Evolutionary conservation across 2,888 invertebrate genomes (phyloP), one percentile per base, ranked within the genome.

Genomic region (Drosophila hamatofila): DNA sequence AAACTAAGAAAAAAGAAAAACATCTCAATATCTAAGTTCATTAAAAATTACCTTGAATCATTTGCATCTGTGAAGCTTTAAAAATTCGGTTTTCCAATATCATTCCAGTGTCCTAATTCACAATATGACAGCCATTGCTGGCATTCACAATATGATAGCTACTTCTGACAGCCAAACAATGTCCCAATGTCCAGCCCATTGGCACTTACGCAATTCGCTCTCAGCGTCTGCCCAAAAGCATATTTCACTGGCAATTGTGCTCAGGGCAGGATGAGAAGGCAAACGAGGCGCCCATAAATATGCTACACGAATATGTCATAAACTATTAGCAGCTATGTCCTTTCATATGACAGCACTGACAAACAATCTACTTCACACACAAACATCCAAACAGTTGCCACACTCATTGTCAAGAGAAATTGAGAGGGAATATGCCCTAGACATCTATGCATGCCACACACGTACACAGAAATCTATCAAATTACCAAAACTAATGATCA

Each of bases 301-400:
- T 80, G 78, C 64, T 61, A 57, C 64, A 75, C 72, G 60, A 81
- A 79, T 48, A 59, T 74, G 83, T 83, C 82, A 77, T 83, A 83
- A 83, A 83, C 81, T 80, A 83, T 83, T 82, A 79, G 79, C 75
- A 81, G 73, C 49, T 56, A 55, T 61, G 80, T 51, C 64, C 80
- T 54, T 48, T 71, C 65, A 48, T 48, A 41, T 59, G 75, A 35
- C 75, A 60, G 30, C 33, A 4, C 39, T 56, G 71, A 46, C 65
- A 64, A 70, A 68, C 41, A 65, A 52, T 59, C 44, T 46, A 49
- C 33, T 23, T 30, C 57, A 49, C 67, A 78, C 61, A 67, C 57
- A 49, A 37, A 58, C 39, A 62, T 54, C 49, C 42, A 35, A 2
- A 25, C 54, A 7, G 37, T 25, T 12, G 16, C 14, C 14, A 18